phyloP scores from a whole-genome alignment of 2,113 vertebrate species.

The Cromileptes altivelis region DNA sequence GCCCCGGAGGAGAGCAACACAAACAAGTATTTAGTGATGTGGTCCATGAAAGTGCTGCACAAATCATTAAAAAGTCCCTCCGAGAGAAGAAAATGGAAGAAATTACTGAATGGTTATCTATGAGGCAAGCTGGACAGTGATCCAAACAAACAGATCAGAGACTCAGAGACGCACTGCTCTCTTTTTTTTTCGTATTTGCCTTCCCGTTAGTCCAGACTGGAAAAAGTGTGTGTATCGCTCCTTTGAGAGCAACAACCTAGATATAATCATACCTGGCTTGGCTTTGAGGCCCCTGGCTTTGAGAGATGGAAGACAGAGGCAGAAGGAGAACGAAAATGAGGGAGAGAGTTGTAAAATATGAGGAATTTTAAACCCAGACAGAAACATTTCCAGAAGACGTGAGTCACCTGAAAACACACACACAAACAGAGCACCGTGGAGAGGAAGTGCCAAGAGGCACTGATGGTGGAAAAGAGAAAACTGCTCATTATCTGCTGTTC shows the following conservation, averaged over 20 bases:
- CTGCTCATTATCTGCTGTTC: conserved; percentile 13
- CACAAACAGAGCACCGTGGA: conserved; percentile 51
- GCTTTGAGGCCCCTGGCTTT: conserved; percentile 66
- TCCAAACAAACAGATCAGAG: conserved; percentile 63
- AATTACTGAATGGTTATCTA: conserved; percentile 74
- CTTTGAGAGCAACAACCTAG: conserved; percentile 68
- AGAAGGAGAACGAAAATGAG: conserved; percentile 35
- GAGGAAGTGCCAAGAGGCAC: conserved; percentile 39
- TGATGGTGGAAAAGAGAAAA: conserved; percentile 41
- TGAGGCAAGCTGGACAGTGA: conserved; percentile 61
- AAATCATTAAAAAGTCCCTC: conserved; percentile 63
- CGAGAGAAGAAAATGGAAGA: conserved; percentile 70
- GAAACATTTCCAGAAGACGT: conserved; percentile 79
- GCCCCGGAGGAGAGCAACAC: conserved; percentile 33
- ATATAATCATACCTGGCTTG: conserved; percentile 80
- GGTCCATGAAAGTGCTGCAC: conserved; percentile 53
- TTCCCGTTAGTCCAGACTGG: conserved; percentile 49
- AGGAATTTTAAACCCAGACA: conserved; percentile 80
- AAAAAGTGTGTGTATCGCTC: conserved; percentile 64
- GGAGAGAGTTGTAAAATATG: conserved; percentile 69
- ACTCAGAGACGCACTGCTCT: conserved; percentile 5
- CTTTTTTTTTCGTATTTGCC: conserved; percentile 37
- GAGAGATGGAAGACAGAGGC: conserved; percentile 50
- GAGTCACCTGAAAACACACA: conserved; percentile 77
- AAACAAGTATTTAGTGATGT: conserved; percentile 59